Conservation (phyloP, 2,888 invertebrate genomes). For the Anthophora plumipes region DNA sequence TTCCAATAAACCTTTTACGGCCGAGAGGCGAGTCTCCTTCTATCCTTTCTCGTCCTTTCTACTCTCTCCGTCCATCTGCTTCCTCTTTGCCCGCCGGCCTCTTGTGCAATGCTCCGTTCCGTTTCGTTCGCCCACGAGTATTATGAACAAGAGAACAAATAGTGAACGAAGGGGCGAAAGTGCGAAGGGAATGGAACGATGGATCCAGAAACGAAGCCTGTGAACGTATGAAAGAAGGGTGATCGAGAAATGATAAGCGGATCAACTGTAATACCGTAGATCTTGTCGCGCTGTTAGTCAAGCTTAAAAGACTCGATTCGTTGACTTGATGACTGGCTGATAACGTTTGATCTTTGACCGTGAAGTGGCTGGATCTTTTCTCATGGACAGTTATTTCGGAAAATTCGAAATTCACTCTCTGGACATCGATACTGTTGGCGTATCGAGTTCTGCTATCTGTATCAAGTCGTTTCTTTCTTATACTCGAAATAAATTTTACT, state of each 20-base stretch:
- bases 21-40: constrained; percentile 44
- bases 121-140: constrained; percentile 3
- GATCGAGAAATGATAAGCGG: constrained; percentile 76
- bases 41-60: constrained; percentile 2
- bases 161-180: constrained; percentile 36
- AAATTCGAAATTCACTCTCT: neutral
- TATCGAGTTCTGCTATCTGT: too few species aligned
- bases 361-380: neutral
- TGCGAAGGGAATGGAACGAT: constrained; percentile 31
- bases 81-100: neutral
- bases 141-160: constrained; percentile 44
- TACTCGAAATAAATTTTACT: too few species aligned
- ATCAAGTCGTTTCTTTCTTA: too few species aligned
- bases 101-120: constrained; percentile 8
- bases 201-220: constrained; percentile 13
- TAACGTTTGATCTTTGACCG: constrained; percentile 4
- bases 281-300: constrained; percentile 65
- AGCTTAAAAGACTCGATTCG: constrained; percentile 17
- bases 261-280: constrained; percentile 77
- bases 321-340: constrained; percentile 17
- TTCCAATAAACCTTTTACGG: constrained; percentile 67
- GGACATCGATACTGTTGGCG: too few species aligned
- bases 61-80: neutral
- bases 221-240: constrained; percentile 20
- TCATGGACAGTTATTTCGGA: neutral